Percentiles rank a stretch among this genome's conserved stretches.
phyloP scores from a whole-genome alignment of 2,888 invertebrate genomes.

The Andrena flavipes region DNA sequence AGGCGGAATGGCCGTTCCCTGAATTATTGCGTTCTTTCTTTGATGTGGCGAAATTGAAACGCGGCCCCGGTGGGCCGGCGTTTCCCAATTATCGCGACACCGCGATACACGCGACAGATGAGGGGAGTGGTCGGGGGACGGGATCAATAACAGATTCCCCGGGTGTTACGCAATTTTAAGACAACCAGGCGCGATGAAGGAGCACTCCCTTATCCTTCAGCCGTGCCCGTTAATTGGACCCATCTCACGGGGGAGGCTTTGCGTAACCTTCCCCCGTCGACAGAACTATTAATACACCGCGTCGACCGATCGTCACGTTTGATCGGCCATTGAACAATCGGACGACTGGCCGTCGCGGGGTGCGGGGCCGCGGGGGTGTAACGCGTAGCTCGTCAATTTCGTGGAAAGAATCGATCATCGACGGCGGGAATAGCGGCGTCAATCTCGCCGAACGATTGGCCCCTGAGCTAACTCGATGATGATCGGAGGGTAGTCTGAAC shows the following conservation, averaged over 20 bases:
- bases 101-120: neutral
- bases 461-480: conserved; percentile 68
- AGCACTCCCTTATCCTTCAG: neutral
- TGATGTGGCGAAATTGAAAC: conserved; percentile 40
- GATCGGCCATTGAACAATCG: conserved; percentile 31
- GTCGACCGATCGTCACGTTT: conserved; percentile 13
- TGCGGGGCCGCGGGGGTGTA: neutral
- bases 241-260: conserved; percentile 34
- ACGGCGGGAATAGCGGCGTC: conserved; percentile 52
- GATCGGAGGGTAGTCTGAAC: conserved; percentile 51
- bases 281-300: conserved; percentile 36
- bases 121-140: neutral
- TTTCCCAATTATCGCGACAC: neutral
- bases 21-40: conserved; percentile 51
- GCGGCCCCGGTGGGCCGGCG: neutral
- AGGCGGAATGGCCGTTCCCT: conserved; percentile 18
- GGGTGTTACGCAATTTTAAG: conserved; percentile 41
- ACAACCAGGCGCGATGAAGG: conserved; percentile 3
- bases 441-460: conserved; percentile 65
- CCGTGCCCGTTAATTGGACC: conserved; percentile 43
- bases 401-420: conserved; percentile 69
- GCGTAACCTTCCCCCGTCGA: conserved; percentile 41
- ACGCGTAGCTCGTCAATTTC: conserved; percentile 60
- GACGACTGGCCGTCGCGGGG: neutral
- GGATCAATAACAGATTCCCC: conserved; percentile 25